A percentile compares a stretch with the other conserved stretches of the same genome.
These are phyloP conservation scores for Molossus molossus DNA, from an alignment of 2,797 vertebrate species.

Conservation along the genomic window DNA sequence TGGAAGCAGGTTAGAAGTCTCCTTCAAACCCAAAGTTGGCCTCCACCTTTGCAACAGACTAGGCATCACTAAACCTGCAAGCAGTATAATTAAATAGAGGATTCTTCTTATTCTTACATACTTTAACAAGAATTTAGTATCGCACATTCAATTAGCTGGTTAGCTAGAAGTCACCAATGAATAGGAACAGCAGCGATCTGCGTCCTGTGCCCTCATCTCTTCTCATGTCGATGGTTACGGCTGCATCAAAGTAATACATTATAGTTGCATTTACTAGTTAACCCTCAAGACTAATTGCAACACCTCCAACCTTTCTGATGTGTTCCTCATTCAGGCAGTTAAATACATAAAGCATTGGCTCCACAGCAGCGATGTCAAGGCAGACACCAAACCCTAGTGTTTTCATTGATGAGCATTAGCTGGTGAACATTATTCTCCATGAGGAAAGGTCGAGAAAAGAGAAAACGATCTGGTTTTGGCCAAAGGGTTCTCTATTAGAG, in stretches of 20 bases:
- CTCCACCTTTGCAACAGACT: slow-evolving; percentile 33
- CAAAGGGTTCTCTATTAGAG: neutral
- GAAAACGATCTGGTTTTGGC: neutral
- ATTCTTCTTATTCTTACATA: neutral
- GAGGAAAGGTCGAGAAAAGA: neutral
- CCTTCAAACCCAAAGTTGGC: slow-evolving; percentile 20
- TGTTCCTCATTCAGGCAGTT: neutral
- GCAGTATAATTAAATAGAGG: neutral
- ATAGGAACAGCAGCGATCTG: neutral
- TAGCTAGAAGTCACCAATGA: neutral
- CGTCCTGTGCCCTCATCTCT: neutral
- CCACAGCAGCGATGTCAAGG: neutral
- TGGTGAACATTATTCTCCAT: neutral
- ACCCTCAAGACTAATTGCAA: neutral
- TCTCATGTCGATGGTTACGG: neutral
- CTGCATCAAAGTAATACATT: neutral
- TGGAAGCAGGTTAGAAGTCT: slow-evolving; percentile 67
- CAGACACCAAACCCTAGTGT: neutral
- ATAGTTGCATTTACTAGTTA: neutral
- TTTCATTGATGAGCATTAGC: neutral
- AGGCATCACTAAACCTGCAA: neutral
- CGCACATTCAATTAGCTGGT: neutral
- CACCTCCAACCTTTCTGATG: neutral
- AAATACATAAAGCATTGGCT: slow-evolving; percentile 9
- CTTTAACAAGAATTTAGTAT: neutral